Evolutionary conservation across 92 coral and sea anemone species (phyloP), one percentile per base, ranked within the genome.

Genomic region (Palythoa heliodiscus): DNA sequence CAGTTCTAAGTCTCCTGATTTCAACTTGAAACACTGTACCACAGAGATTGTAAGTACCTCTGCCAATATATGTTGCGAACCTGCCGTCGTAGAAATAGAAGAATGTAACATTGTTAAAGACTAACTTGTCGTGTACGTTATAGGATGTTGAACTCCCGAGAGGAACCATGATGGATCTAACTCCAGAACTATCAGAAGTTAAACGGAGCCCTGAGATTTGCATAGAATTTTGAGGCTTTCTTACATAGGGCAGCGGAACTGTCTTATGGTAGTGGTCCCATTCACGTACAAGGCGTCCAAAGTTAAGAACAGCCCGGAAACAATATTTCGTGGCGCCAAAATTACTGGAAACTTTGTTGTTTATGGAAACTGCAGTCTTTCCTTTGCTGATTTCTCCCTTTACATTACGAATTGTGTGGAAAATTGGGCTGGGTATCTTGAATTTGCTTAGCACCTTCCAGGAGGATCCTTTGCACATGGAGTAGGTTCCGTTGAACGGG

Each of bases 41-140:
- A 55, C 99, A 97, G 16, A 97, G 92, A 54, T 86, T 70, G 75
- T 90, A 97, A 20, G 66, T 76, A 11, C 99, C 99, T 12, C 88
- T 89, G 39, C 97, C 99, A 17, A 97, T 82, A 80, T 95, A 90
- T 17, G 99, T 88, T 55, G 96, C 98, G 72, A 80, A 83, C 0
- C 88, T 86, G 7, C 85, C 67, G 29, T 92, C 86, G 74, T 79
- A 78, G 16, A 93, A 92, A 73, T 97, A 97, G 75, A 53, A 95
- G 75, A 97, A 95, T n/a, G 82, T 86, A 22, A 93, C 98, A 81
- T 97, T 89, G 17, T 87, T 76, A 24, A 97, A 86, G 3, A 77
- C 68, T 17, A 97, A 35, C 73, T 95, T 89, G 82, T 86, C 95
- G 70, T 97, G 98, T 40, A 87, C 93, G 55, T 78, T 71, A 90